These are phyloP conservation scores for Drosophila pandora DNA, from an alignment of 1,140 invertebrate species.

Conservation along the genomic window DNA sequence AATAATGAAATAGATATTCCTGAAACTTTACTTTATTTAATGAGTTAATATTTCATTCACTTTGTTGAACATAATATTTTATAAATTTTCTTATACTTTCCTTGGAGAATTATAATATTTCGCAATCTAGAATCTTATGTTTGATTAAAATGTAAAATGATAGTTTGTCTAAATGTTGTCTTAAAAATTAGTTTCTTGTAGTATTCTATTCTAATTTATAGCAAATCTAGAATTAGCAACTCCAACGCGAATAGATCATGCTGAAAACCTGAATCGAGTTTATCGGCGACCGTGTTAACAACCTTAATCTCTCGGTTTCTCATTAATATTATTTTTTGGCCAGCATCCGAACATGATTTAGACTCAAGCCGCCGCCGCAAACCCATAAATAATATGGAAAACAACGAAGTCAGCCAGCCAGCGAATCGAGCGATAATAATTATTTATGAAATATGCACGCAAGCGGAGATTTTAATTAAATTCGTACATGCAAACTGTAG, in stretches of 20 bases:
- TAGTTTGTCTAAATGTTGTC: neutral
- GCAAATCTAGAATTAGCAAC: slow-evolving; percentile 2
- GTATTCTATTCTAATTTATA: neutral
- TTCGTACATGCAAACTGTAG: slow-evolving; percentile 74
- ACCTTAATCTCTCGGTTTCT: slow-evolving; percentile 53
- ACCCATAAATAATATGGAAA: slow-evolving; percentile 75
- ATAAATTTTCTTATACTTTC: neutral
- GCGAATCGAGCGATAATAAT: slow-evolving; percentile 63
- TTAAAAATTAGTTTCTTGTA: neutral
- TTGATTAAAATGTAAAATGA: neutral
- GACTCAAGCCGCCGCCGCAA: slow-evolving; percentile 40
- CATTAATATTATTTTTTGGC: slow-evolving; percentile 54
- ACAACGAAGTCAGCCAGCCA: slow-evolving; percentile 35
- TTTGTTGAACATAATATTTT: no score
- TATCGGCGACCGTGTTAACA: slow-evolving; percentile 53
- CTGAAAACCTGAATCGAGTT: slow-evolving; percentile 34
- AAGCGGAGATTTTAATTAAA: slow-evolving; percentile 76
- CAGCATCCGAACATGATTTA: slow-evolving; percentile 67
- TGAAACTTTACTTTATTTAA: no score
- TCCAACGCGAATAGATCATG: slow-evolving; percentile 37
- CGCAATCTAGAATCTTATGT: neutral
- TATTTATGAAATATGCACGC: slow-evolving; percentile 81
- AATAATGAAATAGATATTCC: no score
- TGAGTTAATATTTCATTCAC: no score
- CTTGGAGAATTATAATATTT: neutral